Base-by-base conservation (phyloP, 1,140 invertebrate species). In the Goniozus legneri region DNA sequence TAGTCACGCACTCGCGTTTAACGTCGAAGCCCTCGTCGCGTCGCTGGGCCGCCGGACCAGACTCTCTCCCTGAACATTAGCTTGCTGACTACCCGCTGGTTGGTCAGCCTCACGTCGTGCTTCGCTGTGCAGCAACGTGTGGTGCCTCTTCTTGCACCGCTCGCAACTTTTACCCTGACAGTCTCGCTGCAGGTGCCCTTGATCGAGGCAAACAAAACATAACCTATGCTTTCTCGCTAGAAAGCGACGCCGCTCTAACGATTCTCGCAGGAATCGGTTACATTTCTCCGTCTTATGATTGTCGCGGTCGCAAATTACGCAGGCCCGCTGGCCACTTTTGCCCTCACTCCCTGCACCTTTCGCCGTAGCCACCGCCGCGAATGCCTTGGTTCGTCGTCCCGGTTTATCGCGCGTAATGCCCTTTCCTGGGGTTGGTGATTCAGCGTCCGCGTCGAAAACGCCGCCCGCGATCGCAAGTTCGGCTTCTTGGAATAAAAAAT, bases 361-460 rank as follows among this genome's bases (percentile, higher is more conserved):
- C 10, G 10, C 24, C 24, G 24, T 10, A 10, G 24, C 10, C 10
- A 10, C 10, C 24, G 10, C 10, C 10, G 4, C 10, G 10, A 6
- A 6, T 27, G 24, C 24, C 10, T 27, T 27, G 10, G 24, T 27
- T 27, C 24, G 24, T 10, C 4, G 4, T 27, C 4, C 4, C 24
- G 4, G 24, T 27, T 27, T 27, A 27, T 27, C 10, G 4, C 10
- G 24, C 10, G 10, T 4, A 27, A 6, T 27, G 24, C 4, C 4
- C 10, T 27, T 27, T 6, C 10, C 24, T 27, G 24, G 4, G 4
- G 4, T 27, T 4, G 10, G 4, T 10, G 10, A 27, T 27, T 27
- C 24, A 27, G 10, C 10, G 4, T 27, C 24, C 4, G 60, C 58
- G 4, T 2, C 19, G 24, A 44, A 34, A 15, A 22, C 12, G 10